phyloP scores from a whole-genome alignment of 1,140 invertebrate species.

The Delia radicum region DNA sequence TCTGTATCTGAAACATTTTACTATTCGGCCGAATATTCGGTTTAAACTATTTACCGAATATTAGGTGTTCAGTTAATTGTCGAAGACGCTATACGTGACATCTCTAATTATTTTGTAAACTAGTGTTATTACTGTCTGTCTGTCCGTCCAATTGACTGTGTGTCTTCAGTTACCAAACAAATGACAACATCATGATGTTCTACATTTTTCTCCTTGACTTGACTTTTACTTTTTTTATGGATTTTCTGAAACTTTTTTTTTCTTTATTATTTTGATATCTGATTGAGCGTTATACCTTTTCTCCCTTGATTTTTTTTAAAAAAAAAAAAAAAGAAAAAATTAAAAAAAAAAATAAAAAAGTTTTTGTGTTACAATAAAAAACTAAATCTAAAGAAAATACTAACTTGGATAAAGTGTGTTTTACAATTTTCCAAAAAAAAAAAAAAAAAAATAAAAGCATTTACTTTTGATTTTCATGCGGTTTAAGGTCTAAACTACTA shows the following conservation, averaged over 20 bases:
- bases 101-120: background rate
- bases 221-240: background rate
- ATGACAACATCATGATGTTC: background rate
- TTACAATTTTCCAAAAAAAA: background rate
- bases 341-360: background rate
- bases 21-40: too few species aligned
- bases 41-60: too few species aligned
- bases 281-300: background rate
- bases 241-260: background rate
- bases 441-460: background rate
- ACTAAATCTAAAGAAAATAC: background rate
- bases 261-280: background rate
- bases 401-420: background rate
- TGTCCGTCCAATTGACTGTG: too few species aligned
- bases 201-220: background rate
- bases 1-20: too few species aligned
- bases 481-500: conserved; percentile 13
- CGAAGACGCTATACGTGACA: too few species aligned
- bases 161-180: background rate
- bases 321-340: background rate
- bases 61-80: too few species aligned
- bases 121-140: background rate
- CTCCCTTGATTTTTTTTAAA: background rate
- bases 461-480: conserved; percentile 19
- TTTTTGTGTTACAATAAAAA: background rate